Base-by-base conservation (phyloP, 2,888 invertebrate genomes). In the Orchestes rusci region DNA sequence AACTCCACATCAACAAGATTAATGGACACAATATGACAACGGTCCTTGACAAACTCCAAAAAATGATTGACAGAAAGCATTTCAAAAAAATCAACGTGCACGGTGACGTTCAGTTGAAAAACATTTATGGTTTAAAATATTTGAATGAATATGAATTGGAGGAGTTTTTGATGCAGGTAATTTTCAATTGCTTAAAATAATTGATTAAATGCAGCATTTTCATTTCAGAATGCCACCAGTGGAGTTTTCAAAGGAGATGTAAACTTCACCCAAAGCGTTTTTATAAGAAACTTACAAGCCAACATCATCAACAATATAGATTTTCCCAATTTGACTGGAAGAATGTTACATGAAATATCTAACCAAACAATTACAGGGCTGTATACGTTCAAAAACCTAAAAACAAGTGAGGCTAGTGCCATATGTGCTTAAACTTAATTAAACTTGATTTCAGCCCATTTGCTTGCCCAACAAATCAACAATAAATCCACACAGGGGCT, bases 331-430 rank as follows among this genome's bases (percentile, higher is more conserved):
- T 47, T 65, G 8, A 56, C 58, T 3, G 36, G 38, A 35, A 56
- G 55, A 43, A 30, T 63, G 16, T 53, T 65, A 5, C 59, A 56
- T 38, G 61, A 53, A 47, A 45, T 51, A n/a, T 54, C 46, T 18
- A 51, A 56, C 31, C 64, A 65, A 55, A 55, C 52, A 16, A 56
- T 66, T 33, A 50, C 48, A 2, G 60, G 55, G 13, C 42, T 43
- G 27, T 62, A 54, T 36, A 56, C 50, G 7, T 64, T 66, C 39
- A 53, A 48, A n/a, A 57, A 56, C 19, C 23, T 66, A 16, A 59
- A 57, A 50, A 48, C 61, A 38, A 49, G 64, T 64, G 56, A 56
- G 53, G 43, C n/a, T n/a, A n/a, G n/a, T n/a, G n/a, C n/a, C n/a
- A n/a, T n/a, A n/a, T n/a, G n/a, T n/a, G n/a, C n/a, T n/a, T n/a